Conservation (phyloP, 2,797 vertebrate species). For the Coccyzus lansbergi region DNA sequence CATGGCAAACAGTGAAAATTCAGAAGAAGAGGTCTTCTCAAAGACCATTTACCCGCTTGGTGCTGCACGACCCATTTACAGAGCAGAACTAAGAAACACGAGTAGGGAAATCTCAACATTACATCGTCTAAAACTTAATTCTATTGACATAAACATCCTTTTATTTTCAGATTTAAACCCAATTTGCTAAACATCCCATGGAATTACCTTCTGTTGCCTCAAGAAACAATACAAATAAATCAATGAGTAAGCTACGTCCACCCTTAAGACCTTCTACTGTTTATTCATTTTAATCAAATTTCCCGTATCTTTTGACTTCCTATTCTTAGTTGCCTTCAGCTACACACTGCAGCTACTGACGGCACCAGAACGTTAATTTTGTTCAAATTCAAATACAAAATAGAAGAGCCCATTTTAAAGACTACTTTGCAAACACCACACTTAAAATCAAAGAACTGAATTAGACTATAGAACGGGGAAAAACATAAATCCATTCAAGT, state of each 20-base stretch:
- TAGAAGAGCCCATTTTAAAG: constrained; percentile 57
- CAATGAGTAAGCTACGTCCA: constrained; percentile 57
- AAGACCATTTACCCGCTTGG: not conserved
- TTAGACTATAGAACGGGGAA: not conserved
- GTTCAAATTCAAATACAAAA: constrained; percentile 72
- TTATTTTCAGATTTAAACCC: constrained; percentile 57
- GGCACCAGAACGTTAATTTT: constrained; percentile 75
- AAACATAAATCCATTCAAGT: not conserved
- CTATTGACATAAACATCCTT: not conserved
- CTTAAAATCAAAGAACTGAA: constrained; percentile 61
- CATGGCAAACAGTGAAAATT: not conserved
- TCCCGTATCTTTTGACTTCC: constrained; percentile 67
- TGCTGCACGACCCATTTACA: not conserved
- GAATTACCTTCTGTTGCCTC: constrained; percentile 64
- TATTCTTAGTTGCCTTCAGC: constrained; percentile 71
- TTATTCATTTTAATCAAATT: constrained; percentile 75
- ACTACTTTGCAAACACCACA: constrained; percentile 64
- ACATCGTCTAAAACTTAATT: not conserved
- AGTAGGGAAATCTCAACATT: not conserved
- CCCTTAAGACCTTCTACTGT: constrained; percentile 67
- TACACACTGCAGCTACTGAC: constrained; percentile 58
- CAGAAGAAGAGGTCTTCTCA: not conserved
- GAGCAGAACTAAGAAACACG: not conserved
- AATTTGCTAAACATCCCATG: constrained; percentile 70
- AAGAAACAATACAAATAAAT: constrained; percentile 77